Base-by-base conservation (phyloP, 2,797 vertebrate genomes). In the Fratercula arctica region DNA sequence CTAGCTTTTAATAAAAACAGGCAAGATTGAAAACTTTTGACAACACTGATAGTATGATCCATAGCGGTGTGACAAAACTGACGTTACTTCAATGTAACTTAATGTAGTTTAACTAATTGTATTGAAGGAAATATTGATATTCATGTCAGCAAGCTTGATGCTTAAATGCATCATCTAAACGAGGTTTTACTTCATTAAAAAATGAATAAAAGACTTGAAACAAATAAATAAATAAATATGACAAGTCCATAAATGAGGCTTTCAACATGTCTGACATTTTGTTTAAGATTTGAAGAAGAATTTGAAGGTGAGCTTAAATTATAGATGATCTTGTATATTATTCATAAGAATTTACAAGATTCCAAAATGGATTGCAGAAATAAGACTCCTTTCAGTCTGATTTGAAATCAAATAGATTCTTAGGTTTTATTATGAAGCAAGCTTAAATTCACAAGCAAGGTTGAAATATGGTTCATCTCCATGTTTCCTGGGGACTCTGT, bases 61-160 rank as follows among this genome's bases (percentile, higher is more conserved):
- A 79, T 76, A 61, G 31, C 0, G 0, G 31, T 57, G 25, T 86
- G 82, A 93, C 26, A 43, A 87, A 77, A 93, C 6, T 79, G 39
- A 78, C 78, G 60, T 76, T 80, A 64, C 41, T 87, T 94, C 75
- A 87, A 59, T 66, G 45, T 87, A 82, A 94, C 45, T 92, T 96
- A 91, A 93, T 86, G n/a, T 68, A 86, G 48, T 90, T 95, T 85
- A 91, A 94, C 91, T 89, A 93, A 90, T 93, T 94, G 39, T 74
- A 95, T 87, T 94, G 82, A 96, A 95, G 85, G 54, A 95, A 96
- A 88, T 95, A 94, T 91, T 92, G 72, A 89, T 97, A 78, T 85
- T 75, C 35, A 19, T 82, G 85, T 94, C 95, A 86, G 63, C 59
- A 87, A 89, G 37, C 9, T 33, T 91, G 73, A 93, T 87, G 75